Base-by-base conservation (phyloP, 2,888 invertebrate genomes). In the Hedychridium roseum region DNA sequence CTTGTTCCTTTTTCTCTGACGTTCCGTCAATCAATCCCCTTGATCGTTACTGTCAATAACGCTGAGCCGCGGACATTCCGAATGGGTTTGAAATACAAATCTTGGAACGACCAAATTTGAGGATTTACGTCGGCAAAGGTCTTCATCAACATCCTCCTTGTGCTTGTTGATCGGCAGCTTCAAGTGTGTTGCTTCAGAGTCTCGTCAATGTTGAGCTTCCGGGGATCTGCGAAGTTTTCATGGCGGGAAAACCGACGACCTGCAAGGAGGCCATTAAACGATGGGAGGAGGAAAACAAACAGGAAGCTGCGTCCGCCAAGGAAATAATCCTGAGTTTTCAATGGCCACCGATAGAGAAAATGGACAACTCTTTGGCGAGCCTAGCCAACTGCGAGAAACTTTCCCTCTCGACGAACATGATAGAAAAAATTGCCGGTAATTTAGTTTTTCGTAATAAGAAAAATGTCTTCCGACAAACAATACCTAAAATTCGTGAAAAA, bases 321-420 rank as follows among this genome's bases (percentile, higher is more conserved):
- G 91, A 92, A 59, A 88, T 97, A 2, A 87, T 86, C 41, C 80
- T 97, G 30, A 89, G 88, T 64, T 95, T 94, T 64, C 91, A 92
- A 73, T 91, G 89, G 85, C 96, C 94, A 0, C 94, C 96, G 0
- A 91, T 97, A 42, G 97, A 97, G 76, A 96, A 94, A 81, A 94
- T 97, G 93, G 97, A 97, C 72, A 89, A 86, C 52, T 86, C 92
- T 0, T 79, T 97, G 4, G 85, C 88, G 1, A 84, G 84, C 1
- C 81, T 97, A 3, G 80, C 82, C 1, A 87, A 86, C 53, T 94
- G 94, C 84, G 87, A 89, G 70, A 92, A 91, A 79, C 76, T 97
- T 6, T 92, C 93, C 50, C 78, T 97, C 3, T 96, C 96, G 0
- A 94, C 96, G 11, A 97, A 97, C 67, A 88, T 89, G 86, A 94